Evolutionary conservation across 1,140 invertebrate species (phyloP), one percentile per base, ranked within the genome.

Genomic region (Brachionus koreanus): DNA sequence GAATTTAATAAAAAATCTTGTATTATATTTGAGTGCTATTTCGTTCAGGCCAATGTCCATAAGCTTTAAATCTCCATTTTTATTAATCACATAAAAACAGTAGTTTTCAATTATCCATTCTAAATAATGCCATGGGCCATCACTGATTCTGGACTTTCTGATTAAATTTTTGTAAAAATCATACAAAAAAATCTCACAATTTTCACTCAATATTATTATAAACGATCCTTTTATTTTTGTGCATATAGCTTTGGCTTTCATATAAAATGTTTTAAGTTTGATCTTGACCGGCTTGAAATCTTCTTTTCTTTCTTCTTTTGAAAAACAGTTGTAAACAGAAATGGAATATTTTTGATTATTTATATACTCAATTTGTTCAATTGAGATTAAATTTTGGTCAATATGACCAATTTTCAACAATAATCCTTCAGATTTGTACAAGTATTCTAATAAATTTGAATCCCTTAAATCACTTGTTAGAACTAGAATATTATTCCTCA

Each of bases 1-100:
- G 43, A 74, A 74, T 74, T 74, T 74, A 19, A 74, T 13, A 43
- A 74, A 74, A n/a, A 46, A 46, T 74, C 69, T 43, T 10, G 69
- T 74, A 10, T 19, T 46, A 19, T 74, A 74, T 4, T 43, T 46
- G n/a, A 74, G 42, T n/a, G 23, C 69, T 6, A 74, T 74, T 74
- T 74, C 39, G n/a, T 74, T 74, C 2, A 74, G 25, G 6, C 69
- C 69, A 46, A 74, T 74, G 46, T 74, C 69, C 6, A 46, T 46
- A 10, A 46, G 9, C 25, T 46, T 46, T 16, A 74, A 46, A 29
- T 46, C 16, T 25, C 69, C 69, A 12, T 74, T 74, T 33, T 74
- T 42, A 74, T 74, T 74, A 12, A 46, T 9, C 6, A 13, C 37
- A 74, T 25, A 19, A 74, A 74, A 74, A 25, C 16, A 25, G 39